These are phyloP conservation scores for Tenthredo distinguenda DNA, from an alignment of 2,888 invertebrate species.

Conservation along the genomic window DNA sequence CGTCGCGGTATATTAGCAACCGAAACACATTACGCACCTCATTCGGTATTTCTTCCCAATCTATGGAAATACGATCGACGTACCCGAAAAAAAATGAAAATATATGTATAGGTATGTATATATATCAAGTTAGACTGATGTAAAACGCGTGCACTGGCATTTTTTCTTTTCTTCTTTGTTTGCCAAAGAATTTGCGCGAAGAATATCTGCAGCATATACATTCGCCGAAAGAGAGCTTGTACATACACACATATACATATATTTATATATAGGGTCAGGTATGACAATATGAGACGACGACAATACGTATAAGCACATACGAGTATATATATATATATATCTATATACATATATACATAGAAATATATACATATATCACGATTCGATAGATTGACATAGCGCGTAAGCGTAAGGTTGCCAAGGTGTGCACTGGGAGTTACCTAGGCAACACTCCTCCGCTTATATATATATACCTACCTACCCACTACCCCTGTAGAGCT, in stretches of 20 bases:
- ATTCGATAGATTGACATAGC: conserved; percentile 13
- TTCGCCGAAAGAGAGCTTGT: not conserved
- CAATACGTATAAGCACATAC: not conserved
- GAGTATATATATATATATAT: not conserved
- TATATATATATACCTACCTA: not conserved
- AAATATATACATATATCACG: not conserved
- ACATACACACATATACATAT: not conserved
- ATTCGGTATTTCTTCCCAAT: not conserved
- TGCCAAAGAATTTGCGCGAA: not conserved
- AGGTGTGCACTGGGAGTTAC: conserved; percentile 46
- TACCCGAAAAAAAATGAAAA: too few relatives aligned
- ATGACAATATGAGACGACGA: not conserved
- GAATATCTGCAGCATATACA: not conserved
- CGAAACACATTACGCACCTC: not conserved
- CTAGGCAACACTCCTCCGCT: conserved; percentile 46
- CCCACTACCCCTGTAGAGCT: too few relatives aligned
- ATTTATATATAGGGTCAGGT: not conserved
- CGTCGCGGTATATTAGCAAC: too few relatives aligned
- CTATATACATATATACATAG: not conserved
- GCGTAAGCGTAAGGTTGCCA: conserved; percentile 40
- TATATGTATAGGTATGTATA: too few relatives aligned
- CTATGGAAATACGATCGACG: too few relatives aligned
- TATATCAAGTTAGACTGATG: not conserved
- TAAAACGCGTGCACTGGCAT: not conserved
- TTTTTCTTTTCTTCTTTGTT: not conserved